A percentile compares a stretch with the other conserved stretches of the same genome.
Evolutionary conservation across 2,797 vertebrate genomes (phyloP).

Genomic region (Pseudochirops cupreus): DNA sequence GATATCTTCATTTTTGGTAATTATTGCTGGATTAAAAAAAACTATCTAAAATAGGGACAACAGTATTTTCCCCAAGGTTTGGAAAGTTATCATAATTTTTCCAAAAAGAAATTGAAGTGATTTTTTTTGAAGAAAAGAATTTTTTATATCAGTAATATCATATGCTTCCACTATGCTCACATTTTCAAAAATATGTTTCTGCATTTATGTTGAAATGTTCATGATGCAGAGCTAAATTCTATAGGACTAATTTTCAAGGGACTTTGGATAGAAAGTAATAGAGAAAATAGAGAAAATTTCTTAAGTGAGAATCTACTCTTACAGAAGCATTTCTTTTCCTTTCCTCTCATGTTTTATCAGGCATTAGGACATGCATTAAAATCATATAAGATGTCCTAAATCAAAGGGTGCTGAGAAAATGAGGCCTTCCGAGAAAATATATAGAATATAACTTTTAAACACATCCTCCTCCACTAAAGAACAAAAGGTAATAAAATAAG

Average conservation of each 20-base stretch:
- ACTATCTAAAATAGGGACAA: constrained; percentile 18
- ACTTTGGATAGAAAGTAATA: constrained; percentile 52
- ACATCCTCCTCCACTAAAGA: constrained; percentile 56
- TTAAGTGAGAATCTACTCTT: constrained; percentile 46
- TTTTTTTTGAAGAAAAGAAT: constrained; percentile 30
- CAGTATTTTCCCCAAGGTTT: constrained; percentile 39
- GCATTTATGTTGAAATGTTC: constrained; percentile 11
- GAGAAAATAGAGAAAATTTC: constrained; percentile 47
- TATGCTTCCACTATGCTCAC: constrained; percentile 16
- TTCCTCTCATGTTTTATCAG: constrained; percentile 38
- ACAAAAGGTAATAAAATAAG: constrained; percentile 47
- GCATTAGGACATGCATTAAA: constrained; percentile 50
- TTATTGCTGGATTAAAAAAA: not conserved
- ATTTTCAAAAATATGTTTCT: constrained; percentile 45
- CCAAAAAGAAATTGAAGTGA: constrained; percentile 34
- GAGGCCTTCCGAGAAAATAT: constrained; percentile 30
- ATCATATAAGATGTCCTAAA: constrained; percentile 65
- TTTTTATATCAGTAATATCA: not conserved
- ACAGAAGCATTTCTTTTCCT: constrained; percentile 56
- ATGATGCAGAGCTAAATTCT: constrained; percentile 26
- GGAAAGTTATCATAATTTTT: constrained; percentile 46
- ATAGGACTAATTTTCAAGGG: constrained; percentile 23
- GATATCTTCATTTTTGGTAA: not conserved
- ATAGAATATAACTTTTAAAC: constrained; percentile 57
- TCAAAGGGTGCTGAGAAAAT: constrained; percentile 59